A percentile compares a stretch with the other conserved stretches of the same genome.
These are phyloP conservation scores for Tupaia tana DNA, from an alignment of 2,113 vertebrate genomes.

Conservation along the genomic window DNA sequence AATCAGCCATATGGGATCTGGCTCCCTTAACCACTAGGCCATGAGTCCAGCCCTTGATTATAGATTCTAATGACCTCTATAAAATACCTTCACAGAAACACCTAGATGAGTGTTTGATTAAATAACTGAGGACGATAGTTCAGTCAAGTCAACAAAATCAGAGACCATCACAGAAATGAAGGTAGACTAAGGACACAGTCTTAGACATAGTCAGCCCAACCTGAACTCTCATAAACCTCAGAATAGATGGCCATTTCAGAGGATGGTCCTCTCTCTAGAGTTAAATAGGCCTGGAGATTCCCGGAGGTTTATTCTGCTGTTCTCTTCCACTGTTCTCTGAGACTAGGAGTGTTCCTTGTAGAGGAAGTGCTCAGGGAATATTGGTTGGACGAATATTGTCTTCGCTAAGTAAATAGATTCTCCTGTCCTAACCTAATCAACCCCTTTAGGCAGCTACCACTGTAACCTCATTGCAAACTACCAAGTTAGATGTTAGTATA, in stretches of 20 bases:
- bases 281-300: not conserved
- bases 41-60: not conserved
- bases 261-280: not conserved
- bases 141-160: not conserved
- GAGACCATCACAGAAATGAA: not conserved
- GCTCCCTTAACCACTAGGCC: too few relatives aligned
- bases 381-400: not conserved
- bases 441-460: not conserved
- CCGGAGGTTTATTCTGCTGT: not conserved
- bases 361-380: not conserved
- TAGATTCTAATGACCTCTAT: not conserved
- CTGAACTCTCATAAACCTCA: not conserved
- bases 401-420: slow-evolving; percentile 26
- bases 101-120: not conserved
- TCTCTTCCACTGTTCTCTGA: not conserved
- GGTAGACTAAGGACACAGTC: not conserved
- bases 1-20: too few relatives aligned
- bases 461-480: not conserved
- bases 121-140: not conserved
- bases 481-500: not conserved
- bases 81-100: not conserved
- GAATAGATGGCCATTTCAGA: not conserved
- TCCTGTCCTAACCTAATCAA: not conserved
- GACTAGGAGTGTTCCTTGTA: not conserved
- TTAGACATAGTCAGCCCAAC: not conserved